Evolutionary conservation across 2,113 vertebrate genomes (phyloP), one percentile per base, ranked within the genome.

Genomic region (Protobothrops flavoviridis): DNA sequence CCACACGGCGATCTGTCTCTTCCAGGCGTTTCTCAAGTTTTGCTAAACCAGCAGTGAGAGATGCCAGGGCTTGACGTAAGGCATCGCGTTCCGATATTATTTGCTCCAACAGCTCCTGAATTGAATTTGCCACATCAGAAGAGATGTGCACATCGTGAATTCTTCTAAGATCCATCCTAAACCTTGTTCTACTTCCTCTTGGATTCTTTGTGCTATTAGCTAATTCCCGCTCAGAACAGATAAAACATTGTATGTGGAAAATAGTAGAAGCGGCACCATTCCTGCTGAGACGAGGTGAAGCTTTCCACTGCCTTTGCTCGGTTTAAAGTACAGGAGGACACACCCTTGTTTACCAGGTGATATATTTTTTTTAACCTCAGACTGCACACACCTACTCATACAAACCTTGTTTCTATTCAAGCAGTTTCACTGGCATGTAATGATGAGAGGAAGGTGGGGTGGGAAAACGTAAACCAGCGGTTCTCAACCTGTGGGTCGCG

Each of bases 261-360:
- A 69, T 20, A 56, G 29, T 11, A 89, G 8, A 91, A 87, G 39
- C 7, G 0, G 56, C 85, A 88, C n/a, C 8, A 53, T 29, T 86
- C 45, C 48, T 90, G 56, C 81, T 43, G 74, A 56, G 55, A 64
- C 17, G 61, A 87, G 56, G 2, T 69, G 12, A 13, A 29, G 59
- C 23, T 43, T 4, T 55, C 56, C 88, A 43, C 94, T 92, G 87
- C 90, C 93, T 91, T 52, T 74, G 26, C 52, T 57, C 1, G 0
- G 45, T 23, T 90, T 53, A 85, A 50, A 93, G 64, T 59, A 13
- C 52, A 57, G 5, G 24, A 81, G 43, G 93, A 33, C 93, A 92
- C 93, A 85, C 93, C 93, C 69, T 89, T 93, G 90, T 89, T 91
- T 89, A 94, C 48, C 53, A 87, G 74, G 24, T 23, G 33, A 81